Evolutionary conservation across 2,888 invertebrate genomes (phyloP).

Genomic region (Tiphia femorata): DNA sequence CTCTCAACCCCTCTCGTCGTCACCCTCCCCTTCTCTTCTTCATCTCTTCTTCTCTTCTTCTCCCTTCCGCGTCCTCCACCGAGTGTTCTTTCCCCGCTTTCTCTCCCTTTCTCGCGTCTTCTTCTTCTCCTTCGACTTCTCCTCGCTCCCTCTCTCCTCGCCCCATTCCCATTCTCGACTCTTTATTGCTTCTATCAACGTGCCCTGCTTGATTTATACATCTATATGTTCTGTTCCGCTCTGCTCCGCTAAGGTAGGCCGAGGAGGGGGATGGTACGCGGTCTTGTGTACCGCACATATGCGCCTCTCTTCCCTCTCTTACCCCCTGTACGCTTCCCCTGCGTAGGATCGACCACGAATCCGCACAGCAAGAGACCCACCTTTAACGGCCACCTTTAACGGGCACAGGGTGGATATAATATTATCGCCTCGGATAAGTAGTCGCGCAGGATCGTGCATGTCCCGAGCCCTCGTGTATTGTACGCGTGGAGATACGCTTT

Average conservation of each 20-base stretch:
- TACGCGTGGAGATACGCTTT: constrained; percentile 19
- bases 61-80: constrained; percentile 18
- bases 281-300: constrained; percentile 19
- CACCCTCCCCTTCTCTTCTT: constrained; percentile 5
- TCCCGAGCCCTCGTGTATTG: constrained; percentile 20
- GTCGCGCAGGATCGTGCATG: constrained; percentile 20
- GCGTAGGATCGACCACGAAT: constrained; percentile 19
- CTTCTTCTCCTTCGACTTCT: constrained; percentile 17
- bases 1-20: too few relatives aligned
- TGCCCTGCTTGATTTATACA: constrained; percentile 60
- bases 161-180: constrained; percentile 48
- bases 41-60: constrained; percentile 25
- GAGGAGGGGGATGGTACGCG: constrained; percentile 12
- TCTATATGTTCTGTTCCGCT: constrained; percentile 49
- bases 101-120: constrained; percentile 17
- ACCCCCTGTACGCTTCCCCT: not conserved
- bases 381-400: constrained; percentile 27
- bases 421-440: constrained; percentile 40
- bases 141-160: constrained; percentile 12
- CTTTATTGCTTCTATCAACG: constrained; percentile 65
- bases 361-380: constrained; percentile 26
- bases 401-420: constrained; percentile 34
- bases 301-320: constrained; percentile 2
- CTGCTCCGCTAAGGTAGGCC: constrained; percentile 23
- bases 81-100: constrained; percentile 11